Base-by-base conservation (phyloP, 2,888 invertebrate genomes). In the Nycteola revayana region DNA sequence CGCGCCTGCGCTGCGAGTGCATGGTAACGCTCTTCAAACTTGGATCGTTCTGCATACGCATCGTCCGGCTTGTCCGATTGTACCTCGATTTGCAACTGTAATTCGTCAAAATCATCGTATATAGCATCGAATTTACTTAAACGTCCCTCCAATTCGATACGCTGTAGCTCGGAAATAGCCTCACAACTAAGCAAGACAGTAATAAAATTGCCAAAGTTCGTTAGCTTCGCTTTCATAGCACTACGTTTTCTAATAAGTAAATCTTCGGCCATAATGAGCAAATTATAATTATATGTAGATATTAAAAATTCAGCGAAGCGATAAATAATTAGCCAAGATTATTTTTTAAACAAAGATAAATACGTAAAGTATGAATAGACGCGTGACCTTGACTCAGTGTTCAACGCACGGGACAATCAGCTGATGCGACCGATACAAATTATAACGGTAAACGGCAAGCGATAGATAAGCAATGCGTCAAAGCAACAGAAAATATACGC, bases 211-310 rank as follows among this genome's bases (percentile, higher is more conserved):
- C 30, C 7, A 10, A 23, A 23, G 9, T 24, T 30, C 0, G 30
- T 23, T 7, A 30, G 14, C 23, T 30, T 30, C n/a, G 30, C 22
- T 11, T 22, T 30, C 23, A 23, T 11, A 30, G 28, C 28, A 28
- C 20, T 28, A 9, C 28, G 20, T 10, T 28, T 28, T 20, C 28
- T 28, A 9, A 28, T n/a, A n/a, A n/a, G n/a, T n/a, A n/a, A n/a
- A n/a, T n/a, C n/a, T n/a, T n/a, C n/a, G n/a, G n/a, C n/a, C n/a
- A n/a, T n/a, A n/a, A n/a, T n/a, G n/a, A n/a, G n/a, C n/a, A n/a
- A n/a, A n/a, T n/a, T n/a, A n/a, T n/a, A n/a, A n/a, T n/a, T n/a
- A n/a, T n/a, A n/a, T n/a, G n/a, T n/a, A n/a, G n/a, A n/a, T n/a
- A n/a, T n/a, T n/a, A n/a, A n/a, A n/a, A n/a, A n/a, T n/a, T n/a